These are phyloP conservation scores for Drosophila teissieri DNA, from an alignment of 1,140 invertebrate genomes.

Conservation along the genomic window DNA sequence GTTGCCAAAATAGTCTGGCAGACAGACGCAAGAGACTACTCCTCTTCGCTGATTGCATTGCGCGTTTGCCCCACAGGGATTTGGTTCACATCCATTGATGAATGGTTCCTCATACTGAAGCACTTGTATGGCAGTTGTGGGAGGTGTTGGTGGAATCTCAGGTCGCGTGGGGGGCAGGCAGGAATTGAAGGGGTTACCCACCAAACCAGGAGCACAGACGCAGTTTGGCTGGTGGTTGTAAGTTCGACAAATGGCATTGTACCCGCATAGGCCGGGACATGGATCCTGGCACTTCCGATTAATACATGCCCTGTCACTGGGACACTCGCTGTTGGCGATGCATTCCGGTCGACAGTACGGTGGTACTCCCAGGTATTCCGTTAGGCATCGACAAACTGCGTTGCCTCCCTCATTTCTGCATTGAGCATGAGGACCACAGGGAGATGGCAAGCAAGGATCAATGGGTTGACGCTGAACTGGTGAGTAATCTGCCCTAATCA, in stretches of 20 bases:
- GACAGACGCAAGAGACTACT: constrained; percentile 89
- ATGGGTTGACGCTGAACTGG: constrained; percentile 90
- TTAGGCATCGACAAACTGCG: constrained; percentile 89
- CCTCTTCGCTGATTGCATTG: constrained; percentile 88
- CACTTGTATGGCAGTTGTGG: constrained; percentile 87
- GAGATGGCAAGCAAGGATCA: constrained; percentile 89
- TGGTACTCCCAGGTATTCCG: constrained; percentile 88
- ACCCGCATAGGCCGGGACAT: constrained; percentile 87
- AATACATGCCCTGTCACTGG: constrained; percentile 88
- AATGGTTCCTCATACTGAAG: constrained; percentile 91
- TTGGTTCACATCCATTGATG: constrained; percentile 86
- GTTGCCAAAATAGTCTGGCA: constrained; percentile 89
- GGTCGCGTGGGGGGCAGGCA: constrained; percentile 85
- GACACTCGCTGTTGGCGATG: constrained; percentile 88
- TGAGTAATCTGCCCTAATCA: constrained; percentile 87
- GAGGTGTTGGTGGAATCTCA: constrained; percentile 33
- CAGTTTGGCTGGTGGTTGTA: constrained; percentile 88
- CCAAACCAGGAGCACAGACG: constrained; percentile 88
- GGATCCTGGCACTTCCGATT: constrained; percentile 88
- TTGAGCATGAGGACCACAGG: constrained; percentile 90
- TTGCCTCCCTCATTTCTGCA: constrained; percentile 88
- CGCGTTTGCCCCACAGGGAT: constrained; percentile 87
- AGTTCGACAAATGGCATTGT: constrained; percentile 88
- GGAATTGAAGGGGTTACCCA: constrained; percentile 89
- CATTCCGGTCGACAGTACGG: constrained; percentile 90